Percentiles rank a stretch among this genome's conserved stretches.
These are phyloP conservation scores for Sympetrum striolatum DNA, from an alignment of 2,888 invertebrate genomes.

Conservation along the genomic window DNA sequence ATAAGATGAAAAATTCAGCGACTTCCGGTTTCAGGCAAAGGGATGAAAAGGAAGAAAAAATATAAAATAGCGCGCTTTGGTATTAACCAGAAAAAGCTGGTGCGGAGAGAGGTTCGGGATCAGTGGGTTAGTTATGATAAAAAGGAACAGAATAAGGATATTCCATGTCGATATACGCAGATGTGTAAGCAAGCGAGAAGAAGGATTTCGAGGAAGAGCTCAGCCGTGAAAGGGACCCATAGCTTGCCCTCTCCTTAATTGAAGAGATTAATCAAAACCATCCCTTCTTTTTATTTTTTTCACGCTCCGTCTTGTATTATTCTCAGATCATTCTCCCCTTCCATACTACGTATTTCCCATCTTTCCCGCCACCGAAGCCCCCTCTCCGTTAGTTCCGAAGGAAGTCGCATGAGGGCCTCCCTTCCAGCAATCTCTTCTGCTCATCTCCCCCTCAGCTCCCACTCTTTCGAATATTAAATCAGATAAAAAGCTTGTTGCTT, in stretches of 20 bases:
- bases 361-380: not conserved
- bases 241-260: not conserved
- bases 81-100: too few species aligned
- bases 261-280: conserved; percentile 37
- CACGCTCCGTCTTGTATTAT: not conserved
- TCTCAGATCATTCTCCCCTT: too few species aligned
- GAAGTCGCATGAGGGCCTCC: not conserved
- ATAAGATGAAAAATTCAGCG: too few species aligned
- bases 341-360: too few species aligned
- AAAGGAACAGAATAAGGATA: too few species aligned
- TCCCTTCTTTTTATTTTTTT: not conserved
- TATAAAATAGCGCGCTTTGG: too few species aligned
- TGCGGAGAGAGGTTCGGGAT: too few species aligned
- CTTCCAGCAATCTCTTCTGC: not conserved
- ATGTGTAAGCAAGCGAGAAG: not conserved
- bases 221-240: not conserved
- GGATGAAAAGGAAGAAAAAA: not conserved
- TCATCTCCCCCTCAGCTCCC: not conserved
- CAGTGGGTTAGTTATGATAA: too few species aligned
- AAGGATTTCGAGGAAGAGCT: not conserved
- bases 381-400: not conserved
- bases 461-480: conserved; percentile 38
- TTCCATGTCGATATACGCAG: not conserved
- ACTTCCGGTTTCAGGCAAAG: too few species aligned
- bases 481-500: conserved; percentile 44